A percentile compares a stretch with the other conserved stretches of the same genome.
Evolutionary conservation across 2,888 invertebrate species (phyloP).

Genomic region (Platypus cylindrus): DNA sequence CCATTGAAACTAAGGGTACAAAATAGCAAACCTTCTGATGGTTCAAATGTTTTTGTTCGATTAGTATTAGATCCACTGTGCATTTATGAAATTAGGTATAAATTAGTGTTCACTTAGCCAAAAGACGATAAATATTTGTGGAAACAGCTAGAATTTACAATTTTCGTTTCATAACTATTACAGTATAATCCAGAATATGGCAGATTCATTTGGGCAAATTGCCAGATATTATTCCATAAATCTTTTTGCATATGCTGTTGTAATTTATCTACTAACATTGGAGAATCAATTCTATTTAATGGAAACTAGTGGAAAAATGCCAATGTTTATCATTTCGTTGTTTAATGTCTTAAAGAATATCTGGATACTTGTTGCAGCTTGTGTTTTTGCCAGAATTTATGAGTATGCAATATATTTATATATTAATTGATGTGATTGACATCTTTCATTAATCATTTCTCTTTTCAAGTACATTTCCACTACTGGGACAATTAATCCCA

Average conservation of each 20-base stretch:
- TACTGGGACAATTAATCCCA: constrained; percentile 17
- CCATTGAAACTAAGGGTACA: constrained; percentile 48
- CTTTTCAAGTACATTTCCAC: background rate
- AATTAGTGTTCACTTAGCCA: too few species aligned
- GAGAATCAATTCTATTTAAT: constrained; percentile 10
- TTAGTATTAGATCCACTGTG: constrained; percentile 59
- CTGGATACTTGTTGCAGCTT: constrained; percentile 36
- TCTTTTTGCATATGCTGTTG: constrained; percentile 52
- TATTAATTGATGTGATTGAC: too few species aligned
- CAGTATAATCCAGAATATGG: constrained; percentile 46
- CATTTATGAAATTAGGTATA: constrained; percentile 55
- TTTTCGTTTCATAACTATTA: too few species aligned
- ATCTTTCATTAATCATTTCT: background rate
- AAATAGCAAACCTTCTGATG: constrained; percentile 37
- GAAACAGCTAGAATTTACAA: too few species aligned
- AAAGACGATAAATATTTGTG: too few species aligned
- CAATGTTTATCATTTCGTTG: constrained; percentile 44
- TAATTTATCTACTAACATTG: constrained; percentile 46
- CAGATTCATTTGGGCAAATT: constrained; percentile 48
- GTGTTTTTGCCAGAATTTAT: background rate
- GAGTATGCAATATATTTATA: too few species aligned
- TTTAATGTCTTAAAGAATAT: constrained; percentile 48
- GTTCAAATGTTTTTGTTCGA: constrained; percentile 40
- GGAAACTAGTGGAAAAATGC: constrained; percentile 33
- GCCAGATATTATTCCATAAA: constrained; percentile 52